phyloP scores from a whole-genome alignment of 2,888 invertebrate species.

The Anoplius nigerrimus region DNA sequence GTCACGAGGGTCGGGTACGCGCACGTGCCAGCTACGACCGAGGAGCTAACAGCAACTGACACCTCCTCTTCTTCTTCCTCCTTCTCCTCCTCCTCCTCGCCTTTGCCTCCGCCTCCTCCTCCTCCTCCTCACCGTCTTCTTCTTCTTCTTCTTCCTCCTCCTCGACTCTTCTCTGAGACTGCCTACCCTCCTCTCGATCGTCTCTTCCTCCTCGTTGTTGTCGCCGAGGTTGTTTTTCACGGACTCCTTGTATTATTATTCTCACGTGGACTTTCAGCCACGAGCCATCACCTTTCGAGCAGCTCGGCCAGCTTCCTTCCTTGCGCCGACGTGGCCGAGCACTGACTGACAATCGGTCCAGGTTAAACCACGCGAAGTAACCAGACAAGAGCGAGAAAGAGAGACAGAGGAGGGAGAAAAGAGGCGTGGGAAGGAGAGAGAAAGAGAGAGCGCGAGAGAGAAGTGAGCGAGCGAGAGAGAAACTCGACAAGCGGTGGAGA shows the following conservation, averaged over 20 bases:
- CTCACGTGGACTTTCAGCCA: neutral
- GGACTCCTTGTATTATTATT: neutral
- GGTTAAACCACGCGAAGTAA: constrained; percentile 65
- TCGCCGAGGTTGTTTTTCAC: neutral
- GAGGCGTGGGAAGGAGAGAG: constrained; percentile 10
- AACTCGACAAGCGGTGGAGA: constrained; percentile 7
- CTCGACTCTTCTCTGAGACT: constrained; percentile 31
- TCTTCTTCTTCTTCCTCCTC: constrained; percentile 35
- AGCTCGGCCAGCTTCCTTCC: constrained; percentile 31
- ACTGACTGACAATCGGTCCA: constrained; percentile 68
- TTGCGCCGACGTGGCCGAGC: constrained; percentile 60
- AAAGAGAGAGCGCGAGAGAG: neutral
- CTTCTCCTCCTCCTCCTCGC: constrained; percentile 25
- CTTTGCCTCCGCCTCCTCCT: neutral
- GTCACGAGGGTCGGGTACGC: constrained; percentile 55
- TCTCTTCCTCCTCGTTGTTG: constrained; percentile 1
- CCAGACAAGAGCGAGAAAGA: constrained; percentile 44
- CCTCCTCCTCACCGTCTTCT: constrained; percentile 17
- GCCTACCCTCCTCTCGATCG: constrained; percentile 2
- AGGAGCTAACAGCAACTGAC: constrained; percentile 47
- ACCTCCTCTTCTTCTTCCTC: constrained; percentile 54
- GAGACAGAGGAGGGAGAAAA: constrained; percentile 18
- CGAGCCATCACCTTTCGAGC: constrained; percentile 1
- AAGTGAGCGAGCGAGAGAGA: neutral
- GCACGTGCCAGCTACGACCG: constrained; percentile 55